Base-by-base conservation (phyloP, 2,797 vertebrate species). In the Rhinophrynus dorsalis region DNA sequence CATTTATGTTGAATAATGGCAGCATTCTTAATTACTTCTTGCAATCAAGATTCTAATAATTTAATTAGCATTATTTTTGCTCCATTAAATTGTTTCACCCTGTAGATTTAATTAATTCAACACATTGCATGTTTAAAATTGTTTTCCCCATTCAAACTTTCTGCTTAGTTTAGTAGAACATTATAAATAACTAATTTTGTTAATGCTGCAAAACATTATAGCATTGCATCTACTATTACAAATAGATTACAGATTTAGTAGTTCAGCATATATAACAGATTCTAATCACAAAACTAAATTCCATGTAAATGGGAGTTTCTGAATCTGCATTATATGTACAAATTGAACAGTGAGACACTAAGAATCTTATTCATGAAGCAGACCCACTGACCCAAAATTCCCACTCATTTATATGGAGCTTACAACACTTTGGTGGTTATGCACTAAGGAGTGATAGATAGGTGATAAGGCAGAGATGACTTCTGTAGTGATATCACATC, bases 11-110 rank as follows among this genome's bases (percentile, higher is more conserved):
- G 75, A 83, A 61, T 82, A 85, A 79, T 82, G 88, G 84, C 80
- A 1, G 48, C 57, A 60, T 76, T 82, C 83, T 80, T 82, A 87
- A 86, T 88, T 86, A 83, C 75, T 68, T 76, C 50, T 81, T 80
- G 47, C 23, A 75, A 82, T 81, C 72, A 74, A 79, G 59, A 76
- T 82, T 83, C 82, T 82, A 88, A 84, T 86, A 86, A 82, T 84
- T 83, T 87, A 85, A 87, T 88, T 83, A 81, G 67, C 78, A 82
- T 86, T 85, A 73, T 73, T 87, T 85, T 80, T 76, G 57, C 77
- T 78, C 81, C 78, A 80, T 85, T 85, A 84, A 77, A 78, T 80
- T 83, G 64, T 82, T 82, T 77, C 56, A 79, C 29, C 44, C 51
- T 80, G 68, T 73, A 81, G 67, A 74, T 60, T 74, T 77, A 78